Base-by-base conservation (phyloP, 2,888 invertebrate species). In the Ernsta delagoae region DNA sequence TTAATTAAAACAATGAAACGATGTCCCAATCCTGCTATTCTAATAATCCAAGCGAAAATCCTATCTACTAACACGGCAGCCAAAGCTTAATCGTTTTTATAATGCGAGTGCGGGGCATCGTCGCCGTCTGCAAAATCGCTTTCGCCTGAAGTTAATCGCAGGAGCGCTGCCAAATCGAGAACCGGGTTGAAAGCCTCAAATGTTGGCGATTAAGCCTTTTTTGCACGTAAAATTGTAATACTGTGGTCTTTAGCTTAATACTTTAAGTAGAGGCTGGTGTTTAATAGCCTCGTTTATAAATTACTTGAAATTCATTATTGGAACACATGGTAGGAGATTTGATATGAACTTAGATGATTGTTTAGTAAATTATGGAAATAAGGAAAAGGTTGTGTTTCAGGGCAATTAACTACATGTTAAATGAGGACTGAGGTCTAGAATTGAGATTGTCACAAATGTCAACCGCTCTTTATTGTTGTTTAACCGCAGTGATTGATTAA, bases 111-210 rank as follows among this genome's bases (percentile, higher is more conserved):
- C 39, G 36, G 54, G 56, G 67, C 24, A 24, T 24, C 24, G 24
- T 36, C 67, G 54, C 48, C 45, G 61, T 67, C 61, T 67, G 67
- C 61, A 61, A 67, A 61, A 67, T 61, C 61, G 61, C 67, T 61
- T 65, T 65, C 31, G 61, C 67, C 67, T 67, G 67, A 45, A 67
- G 67, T 67, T 67, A 67, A 61, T 67, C 67, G 67, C 67, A 56
- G 43, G 67, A 56, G 67, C 60, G 60, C 54, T 67, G 67, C 67
- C 67, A 67, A 67, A 67, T 67, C 60, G 60, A 56, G 54, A 54
- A 36, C 60, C 11, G 45, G 48, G 41, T 59, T 41, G 60, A 67
- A 67, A 54, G 60, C 43, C 41, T 56, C 53, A 54, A 67, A 67
- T 61, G 67, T 61, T 41, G 41, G 41, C 59, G 59, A 60, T 53